Conservation (phyloP, 2,888 invertebrate species). For the Dascillus cervinus region DNA sequence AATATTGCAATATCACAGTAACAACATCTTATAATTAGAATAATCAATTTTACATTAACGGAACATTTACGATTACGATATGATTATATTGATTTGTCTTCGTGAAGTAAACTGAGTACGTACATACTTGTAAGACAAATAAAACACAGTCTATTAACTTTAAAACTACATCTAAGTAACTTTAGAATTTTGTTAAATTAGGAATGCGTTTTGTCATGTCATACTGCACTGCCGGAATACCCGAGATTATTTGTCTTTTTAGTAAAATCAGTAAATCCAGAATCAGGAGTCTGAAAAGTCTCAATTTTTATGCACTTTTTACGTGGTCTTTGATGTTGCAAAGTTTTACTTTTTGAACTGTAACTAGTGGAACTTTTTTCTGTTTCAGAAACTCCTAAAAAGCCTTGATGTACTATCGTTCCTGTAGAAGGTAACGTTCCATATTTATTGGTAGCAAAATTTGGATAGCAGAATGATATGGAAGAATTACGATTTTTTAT, state of each 20-base stretch:
- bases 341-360: conserved; percentile 37
- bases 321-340: conserved; percentile 35
- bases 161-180: conserved; percentile 7
- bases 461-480: conserved; percentile 19
- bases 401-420: conserved; percentile 39
- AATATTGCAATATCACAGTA: conserved; percentile 38
- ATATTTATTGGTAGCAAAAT: conserved; percentile 29
- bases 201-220: conserved; percentile 20
- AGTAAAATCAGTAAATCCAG: conserved; percentile 32
- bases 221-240: conserved; percentile 40
- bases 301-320: conserved; percentile 42
- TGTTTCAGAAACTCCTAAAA: conserved; percentile 39
- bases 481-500: conserved; percentile 36
- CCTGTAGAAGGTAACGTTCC: conserved; percentile 37
- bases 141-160: neutral
- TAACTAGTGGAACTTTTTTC: conserved; percentile 38
- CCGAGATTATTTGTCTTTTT: conserved; percentile 33
- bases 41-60: too few species aligned
- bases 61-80: conserved; percentile 25
- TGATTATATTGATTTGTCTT: conserved; percentile 32
- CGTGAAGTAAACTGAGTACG: conserved; percentile 24
- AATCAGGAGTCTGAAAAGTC: conserved; percentile 38
- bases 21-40: conserved; percentile 24
- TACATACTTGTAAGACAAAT: conserved; percentile 6
- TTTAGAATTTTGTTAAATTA: conserved; percentile 12